A percentile compares a stretch with the other conserved stretches of the same genome.
Conservation (phyloP, 2,113 vertebrate species). For the Pterophyllum scalare region DNA sequence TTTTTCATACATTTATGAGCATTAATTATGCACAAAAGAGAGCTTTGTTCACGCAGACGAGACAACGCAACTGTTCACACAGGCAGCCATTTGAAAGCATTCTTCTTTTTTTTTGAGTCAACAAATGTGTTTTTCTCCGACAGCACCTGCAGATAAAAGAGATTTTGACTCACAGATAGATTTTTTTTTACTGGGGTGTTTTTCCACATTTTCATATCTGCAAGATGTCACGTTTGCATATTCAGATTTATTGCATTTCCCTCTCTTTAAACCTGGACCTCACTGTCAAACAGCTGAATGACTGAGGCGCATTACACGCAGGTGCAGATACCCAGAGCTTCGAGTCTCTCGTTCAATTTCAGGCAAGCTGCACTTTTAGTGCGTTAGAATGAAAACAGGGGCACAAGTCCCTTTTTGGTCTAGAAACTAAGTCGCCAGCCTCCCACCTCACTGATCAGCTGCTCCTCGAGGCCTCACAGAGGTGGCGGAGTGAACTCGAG, state of each 20-base stretch:
- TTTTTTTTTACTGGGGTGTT: not conserved
- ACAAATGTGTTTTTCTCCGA: not conserved
- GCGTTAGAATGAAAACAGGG: not conserved
- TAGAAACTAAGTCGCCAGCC: not conserved
- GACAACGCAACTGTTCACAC: not conserved
- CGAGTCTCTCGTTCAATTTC: not conserved
- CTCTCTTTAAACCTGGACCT: not conserved
- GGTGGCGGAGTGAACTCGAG: not conserved
- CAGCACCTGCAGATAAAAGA: not conserved
- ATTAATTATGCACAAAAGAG: not conserved
- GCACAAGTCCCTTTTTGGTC: not conserved
- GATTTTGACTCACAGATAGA: not conserved
- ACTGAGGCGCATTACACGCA: not conserved
- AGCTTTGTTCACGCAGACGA: not conserved
- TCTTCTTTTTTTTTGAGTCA: not conserved
- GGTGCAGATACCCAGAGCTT: not conserved
- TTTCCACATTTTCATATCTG: not conserved
- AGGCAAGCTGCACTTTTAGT: conserved; percentile 1
- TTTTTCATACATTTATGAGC: not conserved
- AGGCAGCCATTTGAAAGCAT: not conserved
- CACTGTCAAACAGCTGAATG: not conserved
- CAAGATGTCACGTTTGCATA: not conserved
- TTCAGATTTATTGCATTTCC: not conserved
- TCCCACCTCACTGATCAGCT: not conserved
- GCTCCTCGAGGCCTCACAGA: not conserved